Conservation (phyloP, 2,797 vertebrate species). For the Hemitrygon akajei region DNA sequence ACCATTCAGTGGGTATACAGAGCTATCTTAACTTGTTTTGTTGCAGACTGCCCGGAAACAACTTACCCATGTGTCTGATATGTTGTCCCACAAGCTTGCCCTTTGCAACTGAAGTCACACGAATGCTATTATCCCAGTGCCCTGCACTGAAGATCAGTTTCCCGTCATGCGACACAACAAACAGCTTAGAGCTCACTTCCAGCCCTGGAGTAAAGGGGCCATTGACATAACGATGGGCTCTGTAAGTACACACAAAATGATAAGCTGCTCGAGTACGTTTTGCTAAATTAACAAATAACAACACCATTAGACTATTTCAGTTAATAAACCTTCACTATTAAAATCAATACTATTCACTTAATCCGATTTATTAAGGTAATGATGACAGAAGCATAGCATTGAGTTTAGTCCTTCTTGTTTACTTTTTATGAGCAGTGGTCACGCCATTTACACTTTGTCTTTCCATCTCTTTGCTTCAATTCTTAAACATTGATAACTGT, state of each 20-base stretch:
- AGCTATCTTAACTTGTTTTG: not conserved
- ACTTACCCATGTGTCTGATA: conserved; percentile 88
- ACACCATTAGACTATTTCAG: too few relatives aligned
- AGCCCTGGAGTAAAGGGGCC: conserved; percentile 81
- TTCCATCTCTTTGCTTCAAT: not conserved
- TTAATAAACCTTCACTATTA: not conserved
- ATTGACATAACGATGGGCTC: conserved; percentile 76
- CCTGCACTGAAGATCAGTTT: conserved; percentile 91
- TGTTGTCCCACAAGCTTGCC: conserved; percentile 80
- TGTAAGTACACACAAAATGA: conserved; percentile 49
- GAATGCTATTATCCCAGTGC: conserved; percentile 93
- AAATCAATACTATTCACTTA: not conserved
- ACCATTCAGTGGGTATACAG: not conserved
- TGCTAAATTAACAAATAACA: not conserved
- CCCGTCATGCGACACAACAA: conserved; percentile 85
- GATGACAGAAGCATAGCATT: not conserved
- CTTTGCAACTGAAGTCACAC: conserved; percentile 83
- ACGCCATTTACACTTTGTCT: not conserved
- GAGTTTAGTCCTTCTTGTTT: not conserved
- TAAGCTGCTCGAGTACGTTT: not conserved
- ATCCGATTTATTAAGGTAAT: not conserved
- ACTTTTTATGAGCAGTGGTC: not conserved
- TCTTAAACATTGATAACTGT: not conserved
- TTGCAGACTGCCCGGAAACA: not conserved
- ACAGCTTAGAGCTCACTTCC: conserved; percentile 72